Base-by-base conservation (phyloP, 2,113 vertebrate genomes). In the Ptilorrhoa leucosticta region DNA sequence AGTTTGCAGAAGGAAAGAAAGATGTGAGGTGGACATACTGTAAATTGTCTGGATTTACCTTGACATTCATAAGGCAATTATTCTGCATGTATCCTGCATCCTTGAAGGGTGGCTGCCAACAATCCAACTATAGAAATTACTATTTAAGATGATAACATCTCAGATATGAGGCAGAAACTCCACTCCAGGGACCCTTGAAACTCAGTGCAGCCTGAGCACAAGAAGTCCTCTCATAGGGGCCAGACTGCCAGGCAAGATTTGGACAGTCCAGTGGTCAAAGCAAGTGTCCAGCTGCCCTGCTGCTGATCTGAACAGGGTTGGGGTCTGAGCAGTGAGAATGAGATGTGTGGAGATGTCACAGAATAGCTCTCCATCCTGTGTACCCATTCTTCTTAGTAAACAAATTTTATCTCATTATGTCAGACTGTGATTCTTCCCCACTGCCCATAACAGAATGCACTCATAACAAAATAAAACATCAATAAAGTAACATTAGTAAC, bases 251-350 rank as follows among this genome's bases (percentile, higher is more conserved):
- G 14, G 1, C 7, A 66, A 24, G 31, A n/a, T 21, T 37, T 90
- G 28, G 19, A 27, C 28, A 37, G 24, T 47, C 15, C 19, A 48
- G 27, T 1, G 1, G 31, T 45, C 27, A 72, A 76, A 90, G 18
- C 14, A 76, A 60, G 31, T 8, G 9, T 12, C 22, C 22, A 17
- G 11, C n/a, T 63, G 23, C 39, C 19, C 22, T 53, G 6, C 15
- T 82, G 10, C 39, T 78, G 27, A 15, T 33, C n/a, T 77, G 66
- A 77, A 47, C 11, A 6, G 11, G 17, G 3, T 4, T 65, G 12
- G 8, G 4, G 7, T 8, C 16, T 54, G 31, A 71, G 11, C 0
- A 0, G 6, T 31, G 21, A 33, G 11, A 57, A 22, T 20, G 47
- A 60, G 15, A 78, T 7, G 4, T 70, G 3, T 58, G 11, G 40